Evolutionary conservation across 1,140 invertebrate genomes (phyloP), one percentile per base, ranked within the genome.

Genomic region (Melipona quadrifasciata): DNA sequence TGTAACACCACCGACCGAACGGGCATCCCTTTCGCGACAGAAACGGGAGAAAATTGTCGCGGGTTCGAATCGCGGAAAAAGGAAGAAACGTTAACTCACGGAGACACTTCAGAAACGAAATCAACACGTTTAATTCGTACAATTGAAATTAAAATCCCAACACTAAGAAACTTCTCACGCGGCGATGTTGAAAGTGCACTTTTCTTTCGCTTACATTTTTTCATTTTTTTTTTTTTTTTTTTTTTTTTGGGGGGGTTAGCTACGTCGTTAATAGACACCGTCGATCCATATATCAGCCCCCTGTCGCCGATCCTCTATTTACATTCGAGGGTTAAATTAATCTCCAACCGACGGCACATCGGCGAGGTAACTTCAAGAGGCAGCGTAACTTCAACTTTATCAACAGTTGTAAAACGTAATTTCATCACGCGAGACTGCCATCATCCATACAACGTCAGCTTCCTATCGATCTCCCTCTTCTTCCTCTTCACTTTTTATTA

Each of bases 251-350:
- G 10, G 24, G 24, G 12, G 55, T 39, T 58, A 39, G 34, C 1
- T 61, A 61, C 1, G 27, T 58, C 53, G 47, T 81, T 31, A 51
- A 27, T 39, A 53, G 19, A 17, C 17, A 27, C 19, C 19, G 51
- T 0, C 4, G 8, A 27, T 19, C n/a, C 24, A 47, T 68, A 67
- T 27, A 77, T 77, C 73, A 67, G 34, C 14, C 10, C 5, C 74
- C 31, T 47, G 21, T 65, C 31, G 27, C 27, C 27, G 53, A n/a
- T 58, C 19, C 53, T 51, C 39, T 78, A 39, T 83, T 79, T 77
- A 24, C 64, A 83, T 61, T 68, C 80, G 5, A 31, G 34, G 65
- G 55, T 70, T 61, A 77, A 61, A 79, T 83, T 83, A 83, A 83
- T 79, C 77, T 65, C 16, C 5, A 79, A 79, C 77, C 68, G 55